phyloP scores from a whole-genome alignment of 2,888 invertebrate species.

The Cremastinae sp. region DNA sequence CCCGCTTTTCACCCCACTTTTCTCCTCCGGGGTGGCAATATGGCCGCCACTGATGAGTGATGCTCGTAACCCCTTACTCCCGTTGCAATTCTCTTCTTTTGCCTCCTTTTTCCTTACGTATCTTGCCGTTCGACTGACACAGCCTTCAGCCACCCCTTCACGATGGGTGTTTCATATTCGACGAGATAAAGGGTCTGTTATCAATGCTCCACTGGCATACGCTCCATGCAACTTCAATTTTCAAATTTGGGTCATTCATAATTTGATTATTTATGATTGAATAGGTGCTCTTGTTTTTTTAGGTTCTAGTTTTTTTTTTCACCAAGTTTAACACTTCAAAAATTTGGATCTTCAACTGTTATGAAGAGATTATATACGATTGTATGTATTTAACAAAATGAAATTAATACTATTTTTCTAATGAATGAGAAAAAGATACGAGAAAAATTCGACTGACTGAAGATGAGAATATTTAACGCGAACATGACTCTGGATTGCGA shows the following conservation, averaged over 20 bases:
- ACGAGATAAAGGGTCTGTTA: constrained; percentile 23
- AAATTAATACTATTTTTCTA: no score
- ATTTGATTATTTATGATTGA: no score
- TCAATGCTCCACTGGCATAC: background rate
- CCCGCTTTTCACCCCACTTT: constrained; percentile 33
- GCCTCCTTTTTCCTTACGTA: constrained; percentile 31
- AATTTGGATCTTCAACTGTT: no score
- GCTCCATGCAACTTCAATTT: background rate
- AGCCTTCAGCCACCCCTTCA: constrained; percentile 16
- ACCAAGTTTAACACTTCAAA: no score
- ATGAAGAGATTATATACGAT: no score
- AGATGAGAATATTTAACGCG: background rate
- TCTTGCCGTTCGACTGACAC: constrained; percentile 14
- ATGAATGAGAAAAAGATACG: no score
- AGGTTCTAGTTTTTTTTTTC: no score
- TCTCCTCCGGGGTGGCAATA: constrained; percentile 72
- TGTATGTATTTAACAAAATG: no score
- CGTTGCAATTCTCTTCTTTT: background rate
- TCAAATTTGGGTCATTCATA: background rate
- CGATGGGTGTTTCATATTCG: constrained; percentile 21
- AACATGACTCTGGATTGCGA: constrained; percentile 4
- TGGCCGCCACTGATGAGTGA: constrained; percentile 79
- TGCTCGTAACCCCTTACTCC: constrained; percentile 77
- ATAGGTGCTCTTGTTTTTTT: no score
- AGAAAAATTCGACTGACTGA: no score